Evolutionary conservation across 2,888 invertebrate species (phyloP).

Genomic region (Eurois occulta): DNA sequence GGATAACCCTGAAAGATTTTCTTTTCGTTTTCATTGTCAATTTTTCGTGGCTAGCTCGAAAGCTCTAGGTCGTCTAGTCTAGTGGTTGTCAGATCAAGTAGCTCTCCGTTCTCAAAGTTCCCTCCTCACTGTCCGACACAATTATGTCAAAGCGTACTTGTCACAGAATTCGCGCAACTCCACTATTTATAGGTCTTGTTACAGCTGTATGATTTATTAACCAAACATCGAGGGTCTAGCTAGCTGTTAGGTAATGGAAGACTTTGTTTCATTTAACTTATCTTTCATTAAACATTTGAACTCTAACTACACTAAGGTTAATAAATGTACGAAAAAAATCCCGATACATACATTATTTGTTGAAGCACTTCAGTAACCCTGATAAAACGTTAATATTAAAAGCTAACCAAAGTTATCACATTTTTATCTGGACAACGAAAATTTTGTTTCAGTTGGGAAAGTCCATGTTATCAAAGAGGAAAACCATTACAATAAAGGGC

Average conservation of each 20-base stretch:
- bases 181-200: conserved; percentile 59
- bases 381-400: conserved; percentile 43
- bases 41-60: background rate
- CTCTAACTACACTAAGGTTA: conserved; percentile 6
- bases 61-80: conserved; percentile 26
- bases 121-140: conserved; percentile 50
- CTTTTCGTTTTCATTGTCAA: background rate
- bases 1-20: background rate
- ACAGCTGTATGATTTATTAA: conserved; percentile 54
- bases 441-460: conserved; percentile 30
- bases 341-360: conserved; percentile 13
- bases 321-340: conserved; percentile 16
- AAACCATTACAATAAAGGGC: conserved; percentile 60
- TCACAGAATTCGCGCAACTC: conserved; percentile 51
- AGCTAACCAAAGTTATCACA: conserved; percentile 28
- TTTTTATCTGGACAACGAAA: conserved; percentile 41
- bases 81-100: conserved; percentile 47
- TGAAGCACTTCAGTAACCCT: conserved; percentile 27
- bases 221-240: conserved; percentile 30
- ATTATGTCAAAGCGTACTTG: conserved; percentile 65
- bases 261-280: background rate
- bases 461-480: conserved; percentile 52
- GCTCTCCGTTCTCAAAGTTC: conserved; percentile 41
- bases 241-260: conserved; percentile 6
- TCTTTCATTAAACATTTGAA: background rate